Evolutionary conservation across 1,140 invertebrate genomes (phyloP).

Genomic region (Drosophila rhopaloa): DNA sequence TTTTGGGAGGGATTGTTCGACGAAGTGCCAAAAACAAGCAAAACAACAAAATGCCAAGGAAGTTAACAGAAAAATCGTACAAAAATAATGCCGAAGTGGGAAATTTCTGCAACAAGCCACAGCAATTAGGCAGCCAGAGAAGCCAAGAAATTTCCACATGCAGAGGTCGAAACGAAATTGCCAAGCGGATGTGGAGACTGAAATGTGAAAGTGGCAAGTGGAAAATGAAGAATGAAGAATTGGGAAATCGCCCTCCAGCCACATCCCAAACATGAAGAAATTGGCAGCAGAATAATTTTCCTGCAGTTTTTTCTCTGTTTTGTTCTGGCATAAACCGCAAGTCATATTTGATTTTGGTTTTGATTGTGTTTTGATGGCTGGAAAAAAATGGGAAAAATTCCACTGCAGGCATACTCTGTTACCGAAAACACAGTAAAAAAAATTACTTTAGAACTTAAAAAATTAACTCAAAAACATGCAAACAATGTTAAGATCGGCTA

Average conservation of each 20-base stretch:
- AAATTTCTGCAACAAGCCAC: conserved; percentile 5
- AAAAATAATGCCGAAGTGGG: conserved; percentile 7
- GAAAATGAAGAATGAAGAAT: conserved; percentile 23
- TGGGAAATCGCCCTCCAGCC: conserved; percentile 3
- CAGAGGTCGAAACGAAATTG: conserved; percentile 20
- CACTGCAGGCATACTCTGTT: neutral
- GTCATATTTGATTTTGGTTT: conserved; percentile 46
- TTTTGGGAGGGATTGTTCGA: conserved; percentile 10
- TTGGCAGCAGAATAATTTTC: conserved; percentile 12
- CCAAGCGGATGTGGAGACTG: neutral
- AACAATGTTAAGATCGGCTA: no score
- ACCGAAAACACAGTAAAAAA: neutral
- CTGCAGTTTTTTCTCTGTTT: neutral
- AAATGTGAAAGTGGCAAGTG: conserved; percentile 18
- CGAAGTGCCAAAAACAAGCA: conserved; percentile 17
- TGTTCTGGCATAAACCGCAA: conserved; percentile 20
- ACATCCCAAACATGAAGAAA: conserved; percentile 4
- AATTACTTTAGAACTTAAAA: neutral
- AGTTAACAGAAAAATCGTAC: conserved; percentile 11
- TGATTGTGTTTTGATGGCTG: conserved; percentile 43
- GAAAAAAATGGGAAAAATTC: neutral
- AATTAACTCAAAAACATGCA: no score
- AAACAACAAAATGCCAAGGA: conserved; percentile 6
- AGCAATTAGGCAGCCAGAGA: conserved; percentile 42
- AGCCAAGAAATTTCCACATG: conserved; percentile 15